Conservation (phyloP, 1,140 invertebrate species). For the Harpegnathos saltator region DNA sequence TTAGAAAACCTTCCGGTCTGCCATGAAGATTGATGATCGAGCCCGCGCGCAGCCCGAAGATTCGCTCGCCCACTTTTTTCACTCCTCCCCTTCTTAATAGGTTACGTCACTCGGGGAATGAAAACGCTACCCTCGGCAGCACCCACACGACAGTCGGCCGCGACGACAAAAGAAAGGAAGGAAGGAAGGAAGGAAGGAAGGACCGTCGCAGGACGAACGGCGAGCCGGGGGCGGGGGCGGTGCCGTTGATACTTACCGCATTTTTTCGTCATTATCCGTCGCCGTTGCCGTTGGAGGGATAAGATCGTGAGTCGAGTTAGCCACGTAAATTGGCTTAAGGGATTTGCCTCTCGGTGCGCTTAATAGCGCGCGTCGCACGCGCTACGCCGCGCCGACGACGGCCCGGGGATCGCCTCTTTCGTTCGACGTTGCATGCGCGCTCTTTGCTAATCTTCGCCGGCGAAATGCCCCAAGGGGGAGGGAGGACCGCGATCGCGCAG, state of each 20-base stretch:
- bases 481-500: neutral
- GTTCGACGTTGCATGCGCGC: conserved; percentile 28
- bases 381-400: conserved; percentile 45
- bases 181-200: too few species aligned
- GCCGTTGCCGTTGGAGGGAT: conserved; percentile 50
- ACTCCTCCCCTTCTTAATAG: conserved; percentile 52
- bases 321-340: conserved; percentile 82
- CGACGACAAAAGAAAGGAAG: conserved; percentile 35
- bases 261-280: conserved; percentile 72
- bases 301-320: conserved; percentile 71
- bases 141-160: conserved; percentile 29
- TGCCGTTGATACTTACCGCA: conserved; percentile 40
- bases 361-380: conserved; percentile 74
- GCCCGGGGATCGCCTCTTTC: conserved; percentile 26
- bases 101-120: conserved; percentile 47
- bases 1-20: conserved; percentile 41
- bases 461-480: neutral
- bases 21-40: conserved; percentile 65
- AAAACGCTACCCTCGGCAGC: conserved; percentile 31
- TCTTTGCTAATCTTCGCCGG: conserved; percentile 23
- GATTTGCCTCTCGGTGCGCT: conserved; percentile 77
- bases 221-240: neutral
- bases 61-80: conserved; percentile 41
- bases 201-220: neutral
- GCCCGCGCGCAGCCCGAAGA: conserved; percentile 32